Base-by-base conservation (phyloP, 2,888 invertebrate species). In the Liopterus haemorrhoidalis region DNA sequence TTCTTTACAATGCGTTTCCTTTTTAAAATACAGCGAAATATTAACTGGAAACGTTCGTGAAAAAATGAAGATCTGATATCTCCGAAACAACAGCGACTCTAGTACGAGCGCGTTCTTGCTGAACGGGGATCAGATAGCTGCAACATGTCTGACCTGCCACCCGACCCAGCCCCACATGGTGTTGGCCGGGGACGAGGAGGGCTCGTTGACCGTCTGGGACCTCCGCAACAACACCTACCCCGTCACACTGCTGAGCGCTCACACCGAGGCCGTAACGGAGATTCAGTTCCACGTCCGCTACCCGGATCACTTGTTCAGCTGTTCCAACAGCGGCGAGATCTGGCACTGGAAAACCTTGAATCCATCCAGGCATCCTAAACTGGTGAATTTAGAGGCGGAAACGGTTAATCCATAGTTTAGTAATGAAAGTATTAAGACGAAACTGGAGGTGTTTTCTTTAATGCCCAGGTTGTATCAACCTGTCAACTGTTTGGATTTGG, bases 121-220 rank as follows among this genome's bases (percentile, higher is more conserved):
- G 44, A 83, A 82, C 20, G 84, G 83, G 1, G 84, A 85, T 51
- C 79, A 78, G 69, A 74, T 78, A 49, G 82, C 80, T 37, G 83
- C 85, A 0, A 85, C 82, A 1, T 82, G 85, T 60, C 72, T 93
- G 33, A 75, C 82, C 12, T 80, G 79, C 55, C 92, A 94, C 67
- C 93, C 93, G 0, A 88, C 87, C 8, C 92, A 94, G 59, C 79
- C 84, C 0, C 91, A 94, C 62, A 79, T 93, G 47, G 67, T 80
- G 5, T 65, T 91, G 0, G 87, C 89, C 1, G 94, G 93, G 20
- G 85, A 85, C 48, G 87, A 90, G 58, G 87, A 90, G 52, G 93
- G 93, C 1, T 78, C 86, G 1, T 67, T 94, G 19, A 87, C 89
- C 0, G 80, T 92, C 2, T 94, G 93, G 92, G 94, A 94, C 67